Evolutionary conservation across 2,888 invertebrate species (phyloP).

Genomic region (Drosophila pseudotakahashii): DNA sequence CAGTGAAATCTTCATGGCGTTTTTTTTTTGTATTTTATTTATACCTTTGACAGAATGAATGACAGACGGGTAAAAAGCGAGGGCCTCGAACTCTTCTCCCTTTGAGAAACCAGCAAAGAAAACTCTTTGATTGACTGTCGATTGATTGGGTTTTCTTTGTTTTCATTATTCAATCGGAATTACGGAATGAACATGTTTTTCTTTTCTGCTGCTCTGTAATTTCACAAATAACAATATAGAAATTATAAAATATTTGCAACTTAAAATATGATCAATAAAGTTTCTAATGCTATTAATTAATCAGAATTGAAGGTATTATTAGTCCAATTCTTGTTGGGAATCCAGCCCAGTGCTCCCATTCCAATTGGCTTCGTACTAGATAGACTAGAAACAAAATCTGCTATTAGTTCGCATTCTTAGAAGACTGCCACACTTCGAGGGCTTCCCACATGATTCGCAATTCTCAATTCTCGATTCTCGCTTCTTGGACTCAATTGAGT

Average conservation of each 20-base stretch:
- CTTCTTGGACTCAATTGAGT: constrained; percentile 17
- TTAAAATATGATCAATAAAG: neutral
- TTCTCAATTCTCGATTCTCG: neutral
- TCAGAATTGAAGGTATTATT: neutral
- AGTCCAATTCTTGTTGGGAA: neutral
- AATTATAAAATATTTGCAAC: neutral
- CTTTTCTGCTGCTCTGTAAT: neutral
- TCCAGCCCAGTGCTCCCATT: constrained; percentile 35
- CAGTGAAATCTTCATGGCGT: constrained; percentile 61
- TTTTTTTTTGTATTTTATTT: constrained; percentile 5
- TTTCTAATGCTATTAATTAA: neutral
- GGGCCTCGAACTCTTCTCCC: constrained; percentile 4
- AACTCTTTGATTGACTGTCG: constrained; percentile 7
- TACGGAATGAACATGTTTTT: neutral
- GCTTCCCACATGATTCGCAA: constrained; percentile 16
- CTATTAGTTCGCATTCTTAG: constrained; percentile 31
- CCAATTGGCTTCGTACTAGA: constrained; percentile 15
- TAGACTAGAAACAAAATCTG: constrained; percentile 30
- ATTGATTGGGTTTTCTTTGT: constrained; percentile 22
- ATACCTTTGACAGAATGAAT: constrained; percentile 13
- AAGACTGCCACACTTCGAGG: constrained; percentile 26
- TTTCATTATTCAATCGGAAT: constrained; percentile 27
- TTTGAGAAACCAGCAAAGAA: constrained; percentile 8
- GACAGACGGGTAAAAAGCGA: constrained; percentile 20
- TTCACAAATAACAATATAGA: neutral